Evolutionary conservation across 1,140 invertebrate genomes (phyloP).

Genomic region (Idris sp.): DNA sequence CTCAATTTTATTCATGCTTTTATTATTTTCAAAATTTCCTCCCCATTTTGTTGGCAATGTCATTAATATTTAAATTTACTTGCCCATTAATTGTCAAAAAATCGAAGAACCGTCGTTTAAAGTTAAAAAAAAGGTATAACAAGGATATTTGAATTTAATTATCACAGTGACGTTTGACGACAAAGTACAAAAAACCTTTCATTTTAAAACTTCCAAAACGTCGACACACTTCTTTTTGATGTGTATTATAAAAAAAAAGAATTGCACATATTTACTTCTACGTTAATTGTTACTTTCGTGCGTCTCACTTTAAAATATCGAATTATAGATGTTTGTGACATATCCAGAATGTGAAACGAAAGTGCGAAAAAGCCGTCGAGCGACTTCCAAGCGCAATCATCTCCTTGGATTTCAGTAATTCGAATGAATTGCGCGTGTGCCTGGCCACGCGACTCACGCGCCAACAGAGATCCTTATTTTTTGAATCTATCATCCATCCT

Average conservation of each 20-base stretch:
- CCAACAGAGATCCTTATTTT: constrained; percentile 36
- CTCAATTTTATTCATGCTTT: too few relatives aligned
- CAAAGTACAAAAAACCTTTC: too few relatives aligned
- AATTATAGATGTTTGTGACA: constrained; percentile 39
- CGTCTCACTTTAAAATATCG: constrained; percentile 31
- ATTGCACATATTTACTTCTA: constrained; percentile 12
- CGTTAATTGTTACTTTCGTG: constrained; percentile 27
- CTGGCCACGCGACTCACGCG: constrained; percentile 72
- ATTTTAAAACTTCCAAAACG: constrained; percentile 11
- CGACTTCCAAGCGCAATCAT: constrained; percentile 26
- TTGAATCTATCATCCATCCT: constrained; percentile 33
- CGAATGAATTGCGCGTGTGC: constrained; percentile 45
- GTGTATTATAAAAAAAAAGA: too few relatives aligned
- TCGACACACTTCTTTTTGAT: constrained; percentile 14
- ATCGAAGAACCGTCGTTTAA: too few relatives aligned
- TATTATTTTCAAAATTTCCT: too few relatives aligned
- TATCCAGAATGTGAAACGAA: constrained; percentile 40
- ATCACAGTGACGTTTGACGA: too few relatives aligned
- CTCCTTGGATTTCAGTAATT: constrained; percentile 36
- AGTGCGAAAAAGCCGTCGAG: constrained; percentile 37
- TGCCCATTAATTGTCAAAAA: too few relatives aligned
- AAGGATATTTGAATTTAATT: too few relatives aligned
- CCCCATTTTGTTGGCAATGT: too few relatives aligned
- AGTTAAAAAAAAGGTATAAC: too few relatives aligned
- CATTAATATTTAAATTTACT: too few relatives aligned